phyloP scores from a whole-genome alignment of 2,113 vertebrate genomes.

The Antechinus stuartii region DNA sequence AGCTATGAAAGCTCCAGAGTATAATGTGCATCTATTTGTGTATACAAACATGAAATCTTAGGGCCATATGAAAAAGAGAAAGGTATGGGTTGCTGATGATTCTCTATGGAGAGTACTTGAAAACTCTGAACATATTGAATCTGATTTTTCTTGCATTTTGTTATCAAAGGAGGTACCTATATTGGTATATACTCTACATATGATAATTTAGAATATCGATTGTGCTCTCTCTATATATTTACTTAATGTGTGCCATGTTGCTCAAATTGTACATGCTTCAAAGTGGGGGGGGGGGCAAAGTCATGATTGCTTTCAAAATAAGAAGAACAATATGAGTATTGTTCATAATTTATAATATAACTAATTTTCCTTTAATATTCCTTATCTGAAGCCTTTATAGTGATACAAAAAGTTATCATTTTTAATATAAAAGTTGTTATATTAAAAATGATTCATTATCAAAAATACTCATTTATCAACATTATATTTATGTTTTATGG shows the following conservation, averaged over 20 bases:
- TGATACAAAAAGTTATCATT: conserved; percentile 55
- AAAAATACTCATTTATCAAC: neutral
- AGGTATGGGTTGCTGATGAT: neutral
- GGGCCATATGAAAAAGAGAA: neutral
- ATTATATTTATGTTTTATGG: neutral
- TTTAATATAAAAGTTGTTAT: neutral
- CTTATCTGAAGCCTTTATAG: conserved; percentile 77
- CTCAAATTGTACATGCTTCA: neutral
- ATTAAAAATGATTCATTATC: neutral
- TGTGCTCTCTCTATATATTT: neutral
- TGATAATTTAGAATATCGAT: neutral
- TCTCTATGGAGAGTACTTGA: neutral
- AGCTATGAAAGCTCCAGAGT: neutral
- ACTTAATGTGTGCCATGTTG: neutral
- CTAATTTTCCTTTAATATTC: conserved; percentile 76
- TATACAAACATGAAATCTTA: neutral
- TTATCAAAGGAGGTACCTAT: neutral
- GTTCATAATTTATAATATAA: conserved; percentile 80
- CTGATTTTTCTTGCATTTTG: neutral
- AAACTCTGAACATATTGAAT: neutral
- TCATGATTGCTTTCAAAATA: neutral
- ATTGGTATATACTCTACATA: neutral
- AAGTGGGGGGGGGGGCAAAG: neutral
- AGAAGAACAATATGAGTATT: neutral
- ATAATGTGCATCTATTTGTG: neutral